These are phyloP conservation scores for Microcebus lehilahytsara DNA, from an alignment of 2,113 vertebrate species.

Conservation along the genomic window DNA sequence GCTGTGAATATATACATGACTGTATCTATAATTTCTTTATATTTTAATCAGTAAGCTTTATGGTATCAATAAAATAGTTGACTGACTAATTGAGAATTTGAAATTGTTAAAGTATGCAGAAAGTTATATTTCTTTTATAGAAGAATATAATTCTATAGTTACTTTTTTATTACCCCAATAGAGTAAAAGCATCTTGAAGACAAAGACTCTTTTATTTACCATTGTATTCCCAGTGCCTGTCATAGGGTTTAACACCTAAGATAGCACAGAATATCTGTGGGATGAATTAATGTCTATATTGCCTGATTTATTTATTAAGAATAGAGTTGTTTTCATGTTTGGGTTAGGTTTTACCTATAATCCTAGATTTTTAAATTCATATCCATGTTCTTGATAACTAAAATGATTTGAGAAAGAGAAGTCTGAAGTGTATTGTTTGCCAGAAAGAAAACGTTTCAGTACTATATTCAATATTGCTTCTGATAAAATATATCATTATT, in stretches of 20 bases:
- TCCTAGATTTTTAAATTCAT: background rate
- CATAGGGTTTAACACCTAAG: background rate
- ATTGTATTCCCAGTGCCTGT: background rate
- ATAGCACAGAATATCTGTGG: constrained; percentile 7
- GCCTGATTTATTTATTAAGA: constrained; percentile 8
- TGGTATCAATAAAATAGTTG: constrained; percentile 35
- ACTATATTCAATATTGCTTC: background rate
- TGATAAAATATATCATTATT: constrained; percentile 39
- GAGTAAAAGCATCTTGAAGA: constrained; percentile 3
- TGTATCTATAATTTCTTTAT: constrained; percentile 53
- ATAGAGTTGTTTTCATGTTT: constrained; percentile 31
- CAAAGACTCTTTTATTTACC: background rate
- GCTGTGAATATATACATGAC: background rate
- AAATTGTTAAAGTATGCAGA: constrained; percentile 21
- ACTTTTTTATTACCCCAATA: background rate
- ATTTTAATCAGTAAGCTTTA: constrained; percentile 44
- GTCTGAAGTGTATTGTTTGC: background rate
- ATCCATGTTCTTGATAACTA: background rate
- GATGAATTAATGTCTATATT: background rate
- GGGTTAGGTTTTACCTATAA: background rate
- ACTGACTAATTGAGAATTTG: constrained; percentile 30
- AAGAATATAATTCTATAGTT: background rate
- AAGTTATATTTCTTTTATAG: background rate
- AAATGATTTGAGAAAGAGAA: background rate
- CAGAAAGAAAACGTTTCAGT: constrained; percentile 6